A percentile compares a stretch with the other conserved stretches of the same genome.
These are phyloP conservation scores for Drosophila paramelanica DNA, from an alignment of 2,888 invertebrate genomes.

Conservation along the genomic window DNA sequence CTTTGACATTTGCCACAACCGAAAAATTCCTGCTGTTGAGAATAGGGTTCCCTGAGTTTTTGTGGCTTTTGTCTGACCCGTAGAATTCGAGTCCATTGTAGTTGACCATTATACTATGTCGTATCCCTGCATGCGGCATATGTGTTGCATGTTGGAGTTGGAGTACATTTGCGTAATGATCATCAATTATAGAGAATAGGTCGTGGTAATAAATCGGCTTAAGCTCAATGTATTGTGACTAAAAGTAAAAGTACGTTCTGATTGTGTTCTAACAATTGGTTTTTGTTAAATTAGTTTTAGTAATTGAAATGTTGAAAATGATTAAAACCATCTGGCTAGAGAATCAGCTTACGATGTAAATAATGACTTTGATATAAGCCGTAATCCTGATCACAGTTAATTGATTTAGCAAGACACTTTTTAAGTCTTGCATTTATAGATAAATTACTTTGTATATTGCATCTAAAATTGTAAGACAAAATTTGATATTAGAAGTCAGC, in stretches of 20 bases:
- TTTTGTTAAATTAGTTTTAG: background rate
- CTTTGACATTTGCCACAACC: slow-evolving; percentile 31
- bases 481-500: no score
- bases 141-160: slow-evolving; percentile 13
- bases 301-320: background rate
- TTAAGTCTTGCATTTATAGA: no score
- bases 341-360: background rate
- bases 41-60: slow-evolving; percentile 45
- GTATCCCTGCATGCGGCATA: slow-evolving; percentile 9
- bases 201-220: slow-evolving; percentile 11
- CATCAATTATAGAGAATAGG: slow-evolving; percentile 11
- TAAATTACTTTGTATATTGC: no score
- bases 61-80: slow-evolving; percentile 34
- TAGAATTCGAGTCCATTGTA: slow-evolving; percentile 40
- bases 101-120: background rate
- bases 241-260: background rate
- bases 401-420: no score
- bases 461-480: no score
- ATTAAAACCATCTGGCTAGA: background rate
- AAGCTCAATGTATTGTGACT: background rate
- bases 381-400: no score
- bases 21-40: slow-evolving; percentile 44
- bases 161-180: slow-evolving; percentile 65
- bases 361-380: no score
- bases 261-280: slow-evolving; percentile 3